These are phyloP conservation scores for Epinephelus coioides DNA, from an alignment of 2,797 vertebrate species.

Conservation along the genomic window DNA sequence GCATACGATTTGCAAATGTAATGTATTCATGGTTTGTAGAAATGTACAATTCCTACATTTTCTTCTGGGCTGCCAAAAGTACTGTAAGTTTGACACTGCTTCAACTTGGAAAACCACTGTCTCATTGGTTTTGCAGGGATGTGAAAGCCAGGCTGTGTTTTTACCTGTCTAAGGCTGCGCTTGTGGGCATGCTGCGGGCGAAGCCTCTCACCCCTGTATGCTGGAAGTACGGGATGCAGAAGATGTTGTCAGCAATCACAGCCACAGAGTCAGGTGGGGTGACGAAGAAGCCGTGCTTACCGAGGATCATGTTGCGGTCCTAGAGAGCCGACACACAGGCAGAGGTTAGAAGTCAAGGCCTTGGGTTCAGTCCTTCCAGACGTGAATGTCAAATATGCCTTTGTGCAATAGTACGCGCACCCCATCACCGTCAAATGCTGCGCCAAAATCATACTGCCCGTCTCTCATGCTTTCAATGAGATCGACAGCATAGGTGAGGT, in stretches of 20 bases:
- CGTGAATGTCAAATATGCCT: background rate
- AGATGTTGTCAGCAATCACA: conserved; percentile 97
- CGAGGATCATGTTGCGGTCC: conserved; percentile 98
- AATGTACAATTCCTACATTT: no score
- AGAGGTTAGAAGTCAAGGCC: conserved; percentile 11
- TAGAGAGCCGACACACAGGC: conserved; percentile 67
- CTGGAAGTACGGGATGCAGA: conserved; percentile 98
- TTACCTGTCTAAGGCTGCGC: conserved; percentile 95
- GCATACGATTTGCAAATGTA: no score
- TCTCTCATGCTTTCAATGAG: conserved; percentile 94
- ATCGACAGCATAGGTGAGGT: conserved; percentile 91
- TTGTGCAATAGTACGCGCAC: conserved; percentile 77
- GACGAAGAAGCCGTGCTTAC: conserved; percentile 94
- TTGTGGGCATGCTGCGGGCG: conserved; percentile 98
- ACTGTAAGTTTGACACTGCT: background rate
- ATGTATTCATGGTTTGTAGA: no score
- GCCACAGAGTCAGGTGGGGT: conserved; percentile 97
- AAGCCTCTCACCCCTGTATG: conserved; percentile 94
- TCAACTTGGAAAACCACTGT: conserved; percentile 1
- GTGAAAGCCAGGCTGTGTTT: conserved; percentile 34
- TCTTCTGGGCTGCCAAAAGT: background rate
- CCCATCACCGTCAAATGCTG: conserved; percentile 97
- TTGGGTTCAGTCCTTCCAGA: background rate
- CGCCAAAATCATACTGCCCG: conserved; percentile 94
- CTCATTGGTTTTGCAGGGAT: conserved; percentile 1